Conservation (phyloP, 2,113 vertebrate species). For the Mesoclemmys tuberculata region DNA sequence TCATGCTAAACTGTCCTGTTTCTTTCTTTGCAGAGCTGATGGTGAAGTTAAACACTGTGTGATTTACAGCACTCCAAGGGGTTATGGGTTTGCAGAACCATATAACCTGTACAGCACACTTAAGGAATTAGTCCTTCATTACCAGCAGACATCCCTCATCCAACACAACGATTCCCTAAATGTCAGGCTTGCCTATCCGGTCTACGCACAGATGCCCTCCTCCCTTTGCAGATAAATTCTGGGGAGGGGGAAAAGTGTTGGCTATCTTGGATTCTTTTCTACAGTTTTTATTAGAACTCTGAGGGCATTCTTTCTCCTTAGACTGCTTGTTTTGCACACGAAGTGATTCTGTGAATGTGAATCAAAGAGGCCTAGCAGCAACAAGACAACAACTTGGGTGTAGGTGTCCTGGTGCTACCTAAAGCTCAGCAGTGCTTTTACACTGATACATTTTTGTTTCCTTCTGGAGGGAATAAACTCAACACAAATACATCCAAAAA, state of each 20-base stretch:
- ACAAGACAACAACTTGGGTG: slow-evolving; percentile 80
- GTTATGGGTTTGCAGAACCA: slow-evolving; percentile 94
- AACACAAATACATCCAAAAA: slow-evolving; percentile 35
- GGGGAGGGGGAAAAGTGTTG: slow-evolving; percentile 63
- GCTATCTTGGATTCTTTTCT: slow-evolving; percentile 80
- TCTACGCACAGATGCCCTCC: slow-evolving; percentile 89
- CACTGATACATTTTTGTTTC: slow-evolving; percentile 74
- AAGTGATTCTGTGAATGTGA: slow-evolving; percentile 99
- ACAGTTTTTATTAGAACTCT: slow-evolving; percentile 84
- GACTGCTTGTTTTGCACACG: slow-evolving; percentile 99
- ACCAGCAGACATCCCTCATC: slow-evolving; percentile 93
- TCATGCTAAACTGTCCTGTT: slow-evolving; percentile 38
- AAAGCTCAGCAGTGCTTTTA: slow-evolving; percentile 82
- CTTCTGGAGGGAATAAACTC: slow-evolving; percentile 72
- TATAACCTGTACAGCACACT: slow-evolving; percentile 94
- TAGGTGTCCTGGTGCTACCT: slow-evolving; percentile 88
- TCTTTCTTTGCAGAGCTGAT: slow-evolving; percentile 83
- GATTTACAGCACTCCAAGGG: slow-evolving; percentile 93
- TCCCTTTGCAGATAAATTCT: slow-evolving; percentile 87
- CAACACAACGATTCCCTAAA: slow-evolving; percentile 97
- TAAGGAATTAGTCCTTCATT: slow-evolving; percentile 96
- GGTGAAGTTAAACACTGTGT: slow-evolving; percentile 97
- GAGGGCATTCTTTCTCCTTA: slow-evolving; percentile 97
- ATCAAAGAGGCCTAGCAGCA: slow-evolving; percentile 83
- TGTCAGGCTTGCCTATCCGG: slow-evolving; percentile 92